Evolutionary conservation across 2,797 vertebrate genomes (phyloP).

Genomic region (Hemitrygon akajei): DNA sequence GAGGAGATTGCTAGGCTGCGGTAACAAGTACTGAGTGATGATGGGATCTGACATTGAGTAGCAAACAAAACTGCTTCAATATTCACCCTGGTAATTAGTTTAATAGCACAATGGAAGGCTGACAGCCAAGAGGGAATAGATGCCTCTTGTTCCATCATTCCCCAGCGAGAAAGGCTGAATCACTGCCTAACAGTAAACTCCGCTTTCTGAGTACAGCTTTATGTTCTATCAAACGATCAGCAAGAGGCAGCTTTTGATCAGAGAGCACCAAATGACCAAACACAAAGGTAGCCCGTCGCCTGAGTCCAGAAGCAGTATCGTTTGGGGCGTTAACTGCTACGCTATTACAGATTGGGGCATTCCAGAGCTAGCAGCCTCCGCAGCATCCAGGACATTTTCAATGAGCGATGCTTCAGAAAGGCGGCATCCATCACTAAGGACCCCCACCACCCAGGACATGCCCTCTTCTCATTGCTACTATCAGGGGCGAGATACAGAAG

Average conservation of each 20-base stretch:
- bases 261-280: background rate
- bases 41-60: background rate
- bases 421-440: too few relatives aligned
- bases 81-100: slow-evolving; percentile 26
- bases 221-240: background rate
- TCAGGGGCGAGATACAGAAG: too few relatives aligned
- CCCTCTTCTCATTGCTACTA: too few relatives aligned
- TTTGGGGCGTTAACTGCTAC: too few relatives aligned
- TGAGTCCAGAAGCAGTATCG: too few relatives aligned
- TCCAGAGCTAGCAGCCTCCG: too few relatives aligned
- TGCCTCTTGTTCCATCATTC: slow-evolving; percentile 4
- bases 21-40: background rate
- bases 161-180: background rate
- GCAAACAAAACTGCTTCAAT: background rate
- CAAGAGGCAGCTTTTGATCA: background rate
- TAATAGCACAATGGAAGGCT: slow-evolving; percentile 11
- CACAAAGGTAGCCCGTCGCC: too few relatives aligned
- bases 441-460: too few relatives aligned
- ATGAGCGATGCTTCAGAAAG: too few relatives aligned
- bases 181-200: background rate
- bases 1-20: background rate
- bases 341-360: too few relatives aligned
- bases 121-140: slow-evolving; percentile 16
- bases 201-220: background rate
- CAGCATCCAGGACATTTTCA: too few relatives aligned